These are phyloP conservation scores for Lophochroa leadbeateri DNA, from an alignment of 2,113 vertebrate species.

Conservation along the genomic window DNA sequence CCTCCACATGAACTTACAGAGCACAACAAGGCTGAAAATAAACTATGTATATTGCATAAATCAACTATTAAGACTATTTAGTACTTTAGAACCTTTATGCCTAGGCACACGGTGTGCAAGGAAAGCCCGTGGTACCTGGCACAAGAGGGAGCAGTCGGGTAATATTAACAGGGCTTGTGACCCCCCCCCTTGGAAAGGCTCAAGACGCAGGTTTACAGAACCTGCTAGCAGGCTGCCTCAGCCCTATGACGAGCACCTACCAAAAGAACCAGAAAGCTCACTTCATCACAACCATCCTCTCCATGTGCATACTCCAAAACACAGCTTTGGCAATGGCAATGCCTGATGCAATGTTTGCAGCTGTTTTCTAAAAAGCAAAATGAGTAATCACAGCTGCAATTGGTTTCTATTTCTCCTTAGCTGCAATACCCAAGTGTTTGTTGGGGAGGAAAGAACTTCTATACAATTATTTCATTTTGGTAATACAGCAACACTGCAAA, in stretches of 20 bases:
- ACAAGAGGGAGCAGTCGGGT: slow-evolving; percentile 55
- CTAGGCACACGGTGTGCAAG: accelerated
- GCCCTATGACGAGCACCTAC: not conserved
- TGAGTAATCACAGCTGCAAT: no score
- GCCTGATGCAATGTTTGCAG: accelerated
- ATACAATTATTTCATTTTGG: not conserved
- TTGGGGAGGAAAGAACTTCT: not conserved
- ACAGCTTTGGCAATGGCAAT: not conserved
- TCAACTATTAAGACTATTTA: accelerated
- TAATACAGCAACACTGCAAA: not conserved
- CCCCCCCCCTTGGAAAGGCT: accelerated
- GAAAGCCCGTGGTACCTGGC: not conserved
- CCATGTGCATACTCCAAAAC: not conserved
- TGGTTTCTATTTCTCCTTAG: accelerated
- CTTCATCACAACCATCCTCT: not conserved
- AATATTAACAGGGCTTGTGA: accelerated
- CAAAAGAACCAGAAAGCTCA: accelerated
- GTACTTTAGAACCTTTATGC: not conserved
- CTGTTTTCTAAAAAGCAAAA: not conserved
- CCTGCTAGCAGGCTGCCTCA: not conserved
- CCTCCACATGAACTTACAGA: not conserved
- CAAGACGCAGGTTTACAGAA: not conserved
- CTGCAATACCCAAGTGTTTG: not conserved
- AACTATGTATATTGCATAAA: accelerated
- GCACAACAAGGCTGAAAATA: not conserved